Evolutionary conservation across 92 coral and sea anemone species (phyloP), one percentile per base, ranked within the genome.

Genomic region (Umimayanthus kanabou): DNA sequence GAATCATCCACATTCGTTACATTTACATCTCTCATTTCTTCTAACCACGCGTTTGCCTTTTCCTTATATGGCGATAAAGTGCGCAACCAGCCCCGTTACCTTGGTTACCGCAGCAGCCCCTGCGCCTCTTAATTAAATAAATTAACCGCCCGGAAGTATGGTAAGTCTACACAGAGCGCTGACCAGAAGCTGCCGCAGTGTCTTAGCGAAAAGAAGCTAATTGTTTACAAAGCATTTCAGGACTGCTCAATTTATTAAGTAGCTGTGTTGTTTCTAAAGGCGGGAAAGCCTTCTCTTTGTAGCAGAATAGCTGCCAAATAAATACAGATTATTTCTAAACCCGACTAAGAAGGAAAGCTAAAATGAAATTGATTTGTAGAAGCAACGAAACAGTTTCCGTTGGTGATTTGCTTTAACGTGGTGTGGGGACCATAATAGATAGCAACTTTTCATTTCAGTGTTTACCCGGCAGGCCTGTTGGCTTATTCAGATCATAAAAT

Each of bases 31-130:
- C 4, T 69, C 77, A 40, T 49, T 30, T 20, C 28, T 39, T 43
- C 77, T 43, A 49, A 28, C 77, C 39, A 26, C 33, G 11, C 33
- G 13, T 83, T 45, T 83, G 65, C 39, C 37, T 78, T 50, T 55
- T 57, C 87, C 87, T 69, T 83, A 83, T 83, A 83, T 58, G 87
- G 87, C 87, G 53, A 70, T 78, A 69, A 70, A 83, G 78, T 74
- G 78, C 78, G 87, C 79, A 14, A 69, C 22, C 67, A 22, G 25
- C 67, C 37, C 65, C 42, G 22, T 29, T 26, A 71, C 77, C 58
- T 20, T 71, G 43, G 47, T n/a, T 30, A 55, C 84, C 25, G 23
- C 49, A 20, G 22, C 77, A 14, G 87, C 28, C 14, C 40, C 66
- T 69, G 65, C 77, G 55, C 77, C 61, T 42, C 67, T 28, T 26